Conservation (phyloP, 2,113 vertebrate genomes). For the Corythaeola cristata region DNA sequence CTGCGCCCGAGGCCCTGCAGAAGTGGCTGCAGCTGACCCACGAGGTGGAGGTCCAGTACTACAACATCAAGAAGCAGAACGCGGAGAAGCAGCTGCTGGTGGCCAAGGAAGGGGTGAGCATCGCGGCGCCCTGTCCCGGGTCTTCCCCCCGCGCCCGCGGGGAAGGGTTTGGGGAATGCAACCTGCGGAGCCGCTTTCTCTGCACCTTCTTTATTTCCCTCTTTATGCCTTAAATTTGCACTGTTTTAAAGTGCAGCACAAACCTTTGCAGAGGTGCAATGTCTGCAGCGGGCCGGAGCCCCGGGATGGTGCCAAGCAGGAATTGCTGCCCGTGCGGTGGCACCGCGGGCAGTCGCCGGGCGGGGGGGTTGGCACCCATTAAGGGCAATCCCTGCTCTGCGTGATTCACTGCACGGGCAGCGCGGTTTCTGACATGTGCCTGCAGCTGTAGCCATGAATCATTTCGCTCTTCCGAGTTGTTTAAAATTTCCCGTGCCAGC, state of each 20-base stretch:
- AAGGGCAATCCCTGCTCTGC: neutral
- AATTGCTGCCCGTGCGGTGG: neutral
- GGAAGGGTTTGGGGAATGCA: neutral
- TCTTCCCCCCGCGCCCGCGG: rapidly evolving
- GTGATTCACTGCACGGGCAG: neutral
- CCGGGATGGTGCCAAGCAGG: no score
- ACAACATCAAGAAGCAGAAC: slow-evolving; percentile 97
- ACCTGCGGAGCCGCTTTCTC: neutral
- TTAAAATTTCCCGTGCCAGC: neutral
- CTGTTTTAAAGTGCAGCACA: neutral
- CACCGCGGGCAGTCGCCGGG: rapidly evolving
- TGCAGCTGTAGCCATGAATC: rapidly evolving
- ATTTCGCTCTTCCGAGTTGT: neutral
- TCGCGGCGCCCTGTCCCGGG: rapidly evolving
- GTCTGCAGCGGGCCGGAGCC: no score
- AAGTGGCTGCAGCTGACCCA: slow-evolving; percentile 99
- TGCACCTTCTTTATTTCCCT: neutral
- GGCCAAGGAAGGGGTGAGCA: slow-evolving; percentile 94
- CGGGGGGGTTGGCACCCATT: neutral
- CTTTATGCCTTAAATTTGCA: neutral
- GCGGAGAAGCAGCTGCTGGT: slow-evolving; percentile 93
- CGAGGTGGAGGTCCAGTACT: slow-evolving; percentile 98
- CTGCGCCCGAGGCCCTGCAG: slow-evolving; percentile 90
- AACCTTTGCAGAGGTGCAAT: neutral
- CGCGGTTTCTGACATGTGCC: rapidly evolving